These are phyloP conservation scores for Paragorgia papillata DNA, from an alignment of 92 coral and sea anemone genomes.

Conservation along the genomic window DNA sequence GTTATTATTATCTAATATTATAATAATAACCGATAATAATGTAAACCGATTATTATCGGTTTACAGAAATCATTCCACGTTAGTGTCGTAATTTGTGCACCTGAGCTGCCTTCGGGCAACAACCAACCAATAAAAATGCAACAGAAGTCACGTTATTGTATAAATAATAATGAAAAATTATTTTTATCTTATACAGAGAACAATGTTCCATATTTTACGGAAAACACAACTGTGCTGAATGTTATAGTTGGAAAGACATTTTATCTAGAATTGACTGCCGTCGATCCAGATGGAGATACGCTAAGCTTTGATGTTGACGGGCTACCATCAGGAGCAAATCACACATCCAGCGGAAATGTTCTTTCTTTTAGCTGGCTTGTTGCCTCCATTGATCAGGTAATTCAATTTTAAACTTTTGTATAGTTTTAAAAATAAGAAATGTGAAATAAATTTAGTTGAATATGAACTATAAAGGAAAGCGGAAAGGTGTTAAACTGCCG, in stretches of 20 bases:
- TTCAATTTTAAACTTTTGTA: too few relatives aligned
- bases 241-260: slow-evolving; percentile 44
- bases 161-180: neutral
- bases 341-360: neutral
- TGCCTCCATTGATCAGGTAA: slow-evolving; percentile 37
- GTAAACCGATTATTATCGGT: too few relatives aligned
- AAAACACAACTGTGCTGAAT: slow-evolving; percentile 34
- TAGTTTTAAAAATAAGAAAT: too few relatives aligned
- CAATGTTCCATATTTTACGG: slow-evolving; percentile 62
- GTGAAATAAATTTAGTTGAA: neutral
- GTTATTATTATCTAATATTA: too few relatives aligned
- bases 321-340: slow-evolving; percentile 22
- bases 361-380: slow-evolving; percentile 31
- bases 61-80: too few relatives aligned
- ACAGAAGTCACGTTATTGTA: too few relatives aligned
- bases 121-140: too few relatives aligned
- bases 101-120: too few relatives aligned
- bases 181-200: slow-evolving; percentile 45
- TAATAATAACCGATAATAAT: too few relatives aligned
- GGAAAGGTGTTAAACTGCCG: too few relatives aligned
- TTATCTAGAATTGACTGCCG: slow-evolving; percentile 37
- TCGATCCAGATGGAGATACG: slow-evolving; percentile 57
- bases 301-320: slow-evolving; percentile 32
- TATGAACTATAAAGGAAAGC: too few relatives aligned
- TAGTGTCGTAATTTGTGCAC: too few relatives aligned